phyloP scores from a whole-genome alignment of 2,888 invertebrate genomes.

The Trisateles emortualis region DNA sequence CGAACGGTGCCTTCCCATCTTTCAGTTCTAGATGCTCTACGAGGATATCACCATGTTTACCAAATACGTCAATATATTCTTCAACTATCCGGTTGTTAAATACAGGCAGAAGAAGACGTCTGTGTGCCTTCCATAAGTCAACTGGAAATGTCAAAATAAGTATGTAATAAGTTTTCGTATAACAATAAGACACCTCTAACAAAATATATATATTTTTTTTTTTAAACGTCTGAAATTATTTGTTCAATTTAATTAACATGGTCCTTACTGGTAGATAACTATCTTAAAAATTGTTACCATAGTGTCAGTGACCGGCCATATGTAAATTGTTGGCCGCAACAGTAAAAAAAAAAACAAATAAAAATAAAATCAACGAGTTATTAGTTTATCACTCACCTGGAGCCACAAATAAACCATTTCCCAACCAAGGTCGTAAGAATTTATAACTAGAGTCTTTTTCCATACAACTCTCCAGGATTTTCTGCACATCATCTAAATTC shows the following conservation, averaged over 20 bases:
- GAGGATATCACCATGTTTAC: slow-evolving; percentile 84
- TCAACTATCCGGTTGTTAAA: slow-evolving; percentile 89
- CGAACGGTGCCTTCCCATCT: slow-evolving; percentile 68
- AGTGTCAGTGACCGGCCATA: too few relatives aligned
- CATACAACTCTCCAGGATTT: slow-evolving; percentile 70
- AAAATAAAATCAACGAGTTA: neutral
- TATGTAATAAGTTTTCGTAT: neutral
- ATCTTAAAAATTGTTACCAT: too few relatives aligned
- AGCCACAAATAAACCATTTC: slow-evolving; percentile 75
- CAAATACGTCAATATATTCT: slow-evolving; percentile 87
- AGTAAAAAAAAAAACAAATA: neutral
- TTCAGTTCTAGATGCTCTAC: slow-evolving; percentile 72
- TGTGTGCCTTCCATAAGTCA: slow-evolving; percentile 86
- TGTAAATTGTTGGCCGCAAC: too few relatives aligned
- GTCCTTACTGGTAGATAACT: too few relatives aligned
- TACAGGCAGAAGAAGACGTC: slow-evolving; percentile 87
- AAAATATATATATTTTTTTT: too few relatives aligned
- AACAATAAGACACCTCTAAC: too few relatives aligned
- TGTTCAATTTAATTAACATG: too few relatives aligned
- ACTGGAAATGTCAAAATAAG: slow-evolving; percentile 54
- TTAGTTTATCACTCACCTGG: slow-evolving; percentile 55
- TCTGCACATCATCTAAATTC: slow-evolving; percentile 72
- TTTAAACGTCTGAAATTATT: too few relatives aligned
- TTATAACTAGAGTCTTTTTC: slow-evolving; percentile 72
- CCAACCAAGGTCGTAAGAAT: slow-evolving; percentile 70